Evolutionary conservation across 1,140 invertebrate genomes (phyloP), one percentile per base, ranked within the genome.

Genomic region (Leptestheria dahalacensis): DNA sequence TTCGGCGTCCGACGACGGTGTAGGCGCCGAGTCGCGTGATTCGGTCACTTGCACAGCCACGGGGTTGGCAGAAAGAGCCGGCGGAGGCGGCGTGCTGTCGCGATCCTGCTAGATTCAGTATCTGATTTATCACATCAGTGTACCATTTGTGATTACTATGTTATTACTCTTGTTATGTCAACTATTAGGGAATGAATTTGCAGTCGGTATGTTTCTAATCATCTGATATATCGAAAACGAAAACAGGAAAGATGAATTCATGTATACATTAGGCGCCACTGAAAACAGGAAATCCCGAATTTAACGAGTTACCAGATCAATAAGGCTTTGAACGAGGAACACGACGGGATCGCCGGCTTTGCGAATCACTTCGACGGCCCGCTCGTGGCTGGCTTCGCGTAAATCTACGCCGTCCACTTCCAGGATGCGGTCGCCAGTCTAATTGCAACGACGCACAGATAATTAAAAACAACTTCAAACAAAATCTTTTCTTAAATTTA

Each of bases 301-400:
- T 54, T 2, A 57, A 59, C 50, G 24, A 46, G 79, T 77, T 72
- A 88, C 85, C 83, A 84, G 82, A 64, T 84, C 80, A 63, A 91
- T 79, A 49, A 96, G 77, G 65, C 88, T 95, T 74, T 98, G 94
- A 24, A 98, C 88, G 29, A 94, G 78, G 68, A 99, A 88, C 18
- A 79, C 80, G 53, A 98, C 91, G 53, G 88, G 88, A 72, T 88
- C 91, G 46, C 83, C 82, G 48, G 94, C 85, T 62, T 88, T 87
- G 69, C 91, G 84, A 66, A 99, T 98, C 1, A 92, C 84, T 71
- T 94, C 86, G n/a, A 98, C 94, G 9, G 94, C 94, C 65, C 85
- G 77, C 68, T 97, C 93, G 70, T 97, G 93, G 64, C 87, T 89
- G 12, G 91, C 88, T 66, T 88, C 81, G 62, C 88, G 76, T 33